Evolutionary conservation across 2,113 vertebrate genomes (phyloP).

Genomic region (Ivindomyrus marchei): DNA sequence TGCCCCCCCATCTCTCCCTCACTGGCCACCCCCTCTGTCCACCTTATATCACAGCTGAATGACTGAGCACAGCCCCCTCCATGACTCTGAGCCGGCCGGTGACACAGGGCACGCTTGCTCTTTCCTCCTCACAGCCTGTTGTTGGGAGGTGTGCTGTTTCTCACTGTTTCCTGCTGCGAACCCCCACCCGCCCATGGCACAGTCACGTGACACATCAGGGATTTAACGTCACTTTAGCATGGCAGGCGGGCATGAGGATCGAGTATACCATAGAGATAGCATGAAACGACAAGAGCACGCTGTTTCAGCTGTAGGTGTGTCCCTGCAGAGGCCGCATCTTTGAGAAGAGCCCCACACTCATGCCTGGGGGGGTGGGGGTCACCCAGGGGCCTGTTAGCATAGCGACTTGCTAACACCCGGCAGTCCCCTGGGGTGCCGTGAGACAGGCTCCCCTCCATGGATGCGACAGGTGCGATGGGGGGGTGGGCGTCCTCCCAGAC

Average conservation of each 20-base stretch:
- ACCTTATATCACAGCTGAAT: conserved; percentile 35
- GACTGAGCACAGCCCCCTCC: conserved; percentile 35
- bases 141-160: conserved; percentile 10
- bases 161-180: background rate
- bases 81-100: background rate
- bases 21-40: conserved; percentile 12
- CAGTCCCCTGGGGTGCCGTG: background rate
- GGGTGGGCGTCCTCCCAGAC: conserved; percentile 36
- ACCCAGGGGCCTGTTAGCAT: background rate
- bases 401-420: background rate
- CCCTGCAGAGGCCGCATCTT: background rate
- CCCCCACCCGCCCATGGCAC: background rate
- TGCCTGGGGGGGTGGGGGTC: background rate
- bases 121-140: too few relatives aligned
- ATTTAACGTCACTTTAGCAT: background rate
- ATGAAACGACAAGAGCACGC: background rate
- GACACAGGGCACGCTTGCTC: too few relatives aligned
- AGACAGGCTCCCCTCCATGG: background rate
- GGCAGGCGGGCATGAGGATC: background rate
- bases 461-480: conserved; percentile 56
- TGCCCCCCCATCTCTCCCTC: conserved; percentile 21
- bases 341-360: background rate
- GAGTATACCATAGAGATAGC: background rate
- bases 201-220: background rate
- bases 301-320: background rate